phyloP scores from a whole-genome alignment of 2,797 vertebrate genomes.

The Syngnathus rostellatus region DNA sequence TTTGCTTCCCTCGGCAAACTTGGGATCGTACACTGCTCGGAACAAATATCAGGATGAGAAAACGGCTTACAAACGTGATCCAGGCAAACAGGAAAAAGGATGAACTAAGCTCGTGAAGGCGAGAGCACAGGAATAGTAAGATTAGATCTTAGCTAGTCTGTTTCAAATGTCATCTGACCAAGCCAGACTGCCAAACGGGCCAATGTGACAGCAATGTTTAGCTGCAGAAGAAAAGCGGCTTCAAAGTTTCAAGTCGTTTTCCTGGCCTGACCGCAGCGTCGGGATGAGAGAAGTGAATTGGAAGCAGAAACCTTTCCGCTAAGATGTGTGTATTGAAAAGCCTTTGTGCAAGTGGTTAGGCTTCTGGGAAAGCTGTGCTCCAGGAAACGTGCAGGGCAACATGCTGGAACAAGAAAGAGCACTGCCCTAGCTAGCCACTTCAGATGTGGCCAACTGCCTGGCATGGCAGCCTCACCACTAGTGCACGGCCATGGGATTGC shows the following conservation, averaged over 20 bases:
- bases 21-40: not conserved
- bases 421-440: conserved; percentile 50
- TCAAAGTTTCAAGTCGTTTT: conserved; percentile 13
- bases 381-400: conserved; percentile 60
- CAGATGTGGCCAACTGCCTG: conserved; percentile 58
- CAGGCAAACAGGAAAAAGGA: conserved; percentile 14
- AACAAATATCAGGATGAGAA: not conserved
- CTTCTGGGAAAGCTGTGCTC: conserved; percentile 64
- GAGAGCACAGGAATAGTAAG: conserved; percentile 15
- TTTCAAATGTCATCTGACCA: conserved; percentile 14
- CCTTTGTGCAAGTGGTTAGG: conserved; percentile 42
- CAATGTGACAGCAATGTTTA: conserved; percentile 23
- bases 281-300: conserved; percentile 31
- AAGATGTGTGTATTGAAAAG: conserved; percentile 31
- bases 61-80: not conserved
- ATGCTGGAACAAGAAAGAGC: conserved; percentile 55
- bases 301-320: conserved; percentile 44
- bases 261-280: conserved; percentile 12
- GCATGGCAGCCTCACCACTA: conserved; percentile 18
- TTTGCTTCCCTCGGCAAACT: not conserved
- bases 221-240: conserved; percentile 24
- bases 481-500: conserved; percentile 3
- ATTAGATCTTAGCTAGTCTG: not conserved
- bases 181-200: conserved; percentile 4
- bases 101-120: conserved; percentile 2